Evolutionary conservation across 2,797 vertebrate genomes (phyloP), one percentile per base, ranked within the genome.

Genomic region (Naso thynnoides): DNA sequence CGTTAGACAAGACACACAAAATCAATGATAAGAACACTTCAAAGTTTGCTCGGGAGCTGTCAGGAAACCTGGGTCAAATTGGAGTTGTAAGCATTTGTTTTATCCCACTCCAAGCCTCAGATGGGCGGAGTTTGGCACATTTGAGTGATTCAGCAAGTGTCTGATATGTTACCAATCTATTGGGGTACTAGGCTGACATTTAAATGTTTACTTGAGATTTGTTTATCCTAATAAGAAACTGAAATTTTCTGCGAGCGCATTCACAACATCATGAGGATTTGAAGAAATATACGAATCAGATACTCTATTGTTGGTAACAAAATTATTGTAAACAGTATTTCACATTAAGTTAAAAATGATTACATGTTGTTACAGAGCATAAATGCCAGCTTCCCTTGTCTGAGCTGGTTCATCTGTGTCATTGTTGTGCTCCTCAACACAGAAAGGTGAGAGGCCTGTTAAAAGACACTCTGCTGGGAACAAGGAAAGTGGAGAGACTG

Each of bases 391-490:
- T 61, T 77, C 45, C 36, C 27, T n/a, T 39, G 66, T 81, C 75
- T 83, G 70, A 26, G 60, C 77, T 56, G 75, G 54, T 76, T 87
- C 73, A 79, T 86, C 71, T 88, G 74, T 83, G 86, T 87, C 86
- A 76, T 63, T 15, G 71, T 3, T 56, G 62, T 71, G 77, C 73
- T 87, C 76, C 78, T 76, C 66, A 18, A 82, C 79, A 67, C 80
- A 65, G 68, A 39, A 76, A 91, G 85, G 89, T 87, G 88, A 90
- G 89, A 87, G 86, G 84, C 84, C 87, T 88, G 89, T 89, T 92
- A 91, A 92, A 87, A 89, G 86, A 87, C 57, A 70, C 84, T 91
- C 88, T 83, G n/a, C 83, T 86, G 90, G 86, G 86, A 89, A 80
- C 59, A 38, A 83, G 78, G 65, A 74, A 73, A 88, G 80, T 81